A percentile compares a stretch with the other conserved stretches of the same genome.
Conservation (phyloP, 2,113 vertebrate species). For the Dicrurus megarhynchus region DNA sequence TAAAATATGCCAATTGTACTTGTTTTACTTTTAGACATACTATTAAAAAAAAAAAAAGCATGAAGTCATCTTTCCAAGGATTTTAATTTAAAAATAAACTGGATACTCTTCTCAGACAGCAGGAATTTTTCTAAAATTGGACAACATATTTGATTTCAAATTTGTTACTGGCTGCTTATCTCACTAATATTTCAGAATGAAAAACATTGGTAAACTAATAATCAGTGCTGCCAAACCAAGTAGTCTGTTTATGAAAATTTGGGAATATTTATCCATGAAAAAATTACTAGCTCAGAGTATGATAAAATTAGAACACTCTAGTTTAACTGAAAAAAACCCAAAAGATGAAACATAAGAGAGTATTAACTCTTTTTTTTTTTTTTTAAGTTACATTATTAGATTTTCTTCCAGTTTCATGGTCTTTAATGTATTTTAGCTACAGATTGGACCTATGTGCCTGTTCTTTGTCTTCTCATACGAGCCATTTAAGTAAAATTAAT, state of each 20-base stretch:
- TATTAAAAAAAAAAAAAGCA: not conserved
- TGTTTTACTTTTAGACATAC: not conserved
- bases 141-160: not conserved
- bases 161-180: not conserved
- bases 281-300: not conserved
- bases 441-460: not conserved
- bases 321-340: not conserved
- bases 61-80: not conserved
- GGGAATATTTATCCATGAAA: not conserved
- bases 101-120: not conserved
- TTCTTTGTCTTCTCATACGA: not conserved
- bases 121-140: not conserved
- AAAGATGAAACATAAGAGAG: not conserved
- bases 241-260: not conserved
- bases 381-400: not conserved
- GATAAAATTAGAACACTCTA: not conserved
- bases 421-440: not conserved
- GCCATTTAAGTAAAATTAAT: not conserved
- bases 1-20: not conserved
- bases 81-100: not conserved
- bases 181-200: not conserved
- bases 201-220: not conserved
- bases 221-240: not conserved
- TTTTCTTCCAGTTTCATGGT: not conserved
- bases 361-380: not conserved